phyloP scores from a whole-genome alignment of 2,888 invertebrate genomes.

The Digitonthophagus gazella region DNA sequence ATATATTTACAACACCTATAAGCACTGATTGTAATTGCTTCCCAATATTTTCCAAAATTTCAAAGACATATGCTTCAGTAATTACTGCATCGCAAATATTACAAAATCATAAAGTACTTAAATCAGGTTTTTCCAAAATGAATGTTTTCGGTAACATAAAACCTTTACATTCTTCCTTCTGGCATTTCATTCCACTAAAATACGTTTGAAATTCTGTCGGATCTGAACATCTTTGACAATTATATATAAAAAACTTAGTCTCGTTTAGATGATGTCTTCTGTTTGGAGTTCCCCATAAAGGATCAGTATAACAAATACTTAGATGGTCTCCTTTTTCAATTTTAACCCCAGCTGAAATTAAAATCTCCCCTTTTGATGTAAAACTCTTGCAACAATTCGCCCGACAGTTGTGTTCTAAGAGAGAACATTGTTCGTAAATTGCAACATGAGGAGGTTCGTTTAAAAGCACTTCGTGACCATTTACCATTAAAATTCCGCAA shows the following conservation, averaged over 20 bases:
- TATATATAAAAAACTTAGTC: slow-evolving; percentile 75
- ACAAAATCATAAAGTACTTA: slow-evolving; percentile 53
- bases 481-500: slow-evolving; percentile 77
- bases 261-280: slow-evolving; percentile 71
- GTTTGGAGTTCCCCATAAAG: slow-evolving; percentile 76
- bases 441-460: slow-evolving; percentile 71
- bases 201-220: slow-evolving; percentile 70
- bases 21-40: slow-evolving; percentile 65
- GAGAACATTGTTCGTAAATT: slow-evolving; percentile 71
- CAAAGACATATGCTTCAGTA: slow-evolving; percentile 59
- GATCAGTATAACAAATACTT: slow-evolving; percentile 82
- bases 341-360: slow-evolving; percentile 60
- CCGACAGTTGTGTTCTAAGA: slow-evolving; percentile 78
- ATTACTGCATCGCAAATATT: slow-evolving; percentile 64
- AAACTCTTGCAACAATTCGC: slow-evolving; percentile 83
- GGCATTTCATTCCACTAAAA: slow-evolving; percentile 72
- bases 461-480: slow-evolving; percentile 77
- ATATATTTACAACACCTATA: slow-evolving; percentile 59
- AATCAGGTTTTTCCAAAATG: slow-evolving; percentile 43
- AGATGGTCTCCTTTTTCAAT: slow-evolving; percentile 67
- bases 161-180: slow-evolving; percentile 61
- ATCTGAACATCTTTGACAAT: slow-evolving; percentile 68
- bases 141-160: slow-evolving; percentile 63
- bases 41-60: slow-evolving; percentile 66
- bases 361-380: slow-evolving; percentile 61